Evolutionary conservation across 2,797 vertebrate species (phyloP).

Genomic region (Selene dorsalis): DNA sequence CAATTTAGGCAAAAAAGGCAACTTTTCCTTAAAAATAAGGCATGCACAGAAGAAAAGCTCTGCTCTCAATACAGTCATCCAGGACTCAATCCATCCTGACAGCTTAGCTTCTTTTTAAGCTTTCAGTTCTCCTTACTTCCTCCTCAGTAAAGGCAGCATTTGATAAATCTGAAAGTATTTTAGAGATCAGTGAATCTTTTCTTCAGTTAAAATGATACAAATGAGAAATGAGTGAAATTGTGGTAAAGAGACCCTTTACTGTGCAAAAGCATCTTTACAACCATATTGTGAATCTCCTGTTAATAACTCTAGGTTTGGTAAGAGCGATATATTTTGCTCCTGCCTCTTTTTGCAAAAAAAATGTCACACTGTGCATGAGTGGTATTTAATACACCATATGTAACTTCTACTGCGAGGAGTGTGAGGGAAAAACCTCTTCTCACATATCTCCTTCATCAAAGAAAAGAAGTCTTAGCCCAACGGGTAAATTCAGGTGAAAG

Average conservation of each 20-base stretch:
- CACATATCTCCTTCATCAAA: too few relatives aligned
- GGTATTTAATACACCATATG: not conserved
- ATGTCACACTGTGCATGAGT: not conserved
- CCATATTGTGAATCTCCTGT: not conserved
- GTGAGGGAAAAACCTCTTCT: too few relatives aligned
- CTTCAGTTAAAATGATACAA: slow-evolving; percentile 38
- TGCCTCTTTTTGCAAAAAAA: slow-evolving; percentile 11
- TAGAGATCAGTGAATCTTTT: slow-evolving; percentile 50
- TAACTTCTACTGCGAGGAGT: not conserved
- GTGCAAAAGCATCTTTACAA: not conserved
- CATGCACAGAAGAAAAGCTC: not conserved
- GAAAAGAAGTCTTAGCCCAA: too few relatives aligned
- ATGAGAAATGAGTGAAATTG: slow-evolving; percentile 32
- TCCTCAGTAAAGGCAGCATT: slow-evolving; percentile 7
- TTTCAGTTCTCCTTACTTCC: slow-evolving; percentile 23
- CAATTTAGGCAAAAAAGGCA: not conserved
- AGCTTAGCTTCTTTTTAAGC: slow-evolving; percentile 49
- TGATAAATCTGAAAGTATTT: slow-evolving; percentile 32
- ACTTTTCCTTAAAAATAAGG: not conserved
- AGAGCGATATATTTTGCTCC: slow-evolving; percentile 5
- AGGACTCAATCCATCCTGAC: slow-evolving; percentile 35
- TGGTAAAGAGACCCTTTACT: slow-evolving; percentile 8
- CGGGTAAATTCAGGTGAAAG: too few relatives aligned
- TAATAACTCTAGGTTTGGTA: slow-evolving; percentile 15
- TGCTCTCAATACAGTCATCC: slow-evolving; percentile 40